Evolutionary conservation across 1,140 invertebrate species (phyloP).

Genomic region (Scaptomyza graminum): DNA sequence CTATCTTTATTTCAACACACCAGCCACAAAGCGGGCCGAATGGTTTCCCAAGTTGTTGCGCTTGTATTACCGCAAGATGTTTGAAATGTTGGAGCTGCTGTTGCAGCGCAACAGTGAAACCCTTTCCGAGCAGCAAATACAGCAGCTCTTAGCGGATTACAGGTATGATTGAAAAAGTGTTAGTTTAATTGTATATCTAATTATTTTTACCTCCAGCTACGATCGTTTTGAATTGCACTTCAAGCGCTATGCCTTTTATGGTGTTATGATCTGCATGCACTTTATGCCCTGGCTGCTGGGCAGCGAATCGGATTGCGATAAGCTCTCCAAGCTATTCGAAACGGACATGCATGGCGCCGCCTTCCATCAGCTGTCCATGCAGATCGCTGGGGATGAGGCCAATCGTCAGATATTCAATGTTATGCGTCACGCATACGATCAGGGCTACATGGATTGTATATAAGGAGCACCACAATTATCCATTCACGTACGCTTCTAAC

Average conservation of each 20-base stretch:
- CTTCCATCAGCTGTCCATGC: conserved; percentile 59
- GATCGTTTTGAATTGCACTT: conserved; percentile 70
- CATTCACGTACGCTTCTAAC: background rate
- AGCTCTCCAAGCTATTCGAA: conserved; percentile 67
- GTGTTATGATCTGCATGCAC: conserved; percentile 71
- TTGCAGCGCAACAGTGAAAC: conserved; percentile 52
- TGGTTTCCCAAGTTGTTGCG: conserved; percentile 39
- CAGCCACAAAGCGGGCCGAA: conserved; percentile 22
- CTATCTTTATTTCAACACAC: conserved; percentile 78
- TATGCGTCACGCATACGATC: conserved; percentile 62
- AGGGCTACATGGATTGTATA: conserved; percentile 77
- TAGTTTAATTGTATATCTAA: background rate
- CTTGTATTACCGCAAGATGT: conserved; percentile 53
- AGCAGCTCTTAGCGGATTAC: conserved; percentile 49
- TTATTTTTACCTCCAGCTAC: conserved; percentile 33
- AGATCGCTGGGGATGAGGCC: conserved; percentile 68
- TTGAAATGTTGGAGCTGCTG: conserved; percentile 60
- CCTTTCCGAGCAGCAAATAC: conserved; percentile 41
- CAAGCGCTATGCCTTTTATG: conserved; percentile 74
- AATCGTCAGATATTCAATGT: conserved; percentile 63
- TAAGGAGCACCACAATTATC: background rate
- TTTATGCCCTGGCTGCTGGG: conserved; percentile 76
- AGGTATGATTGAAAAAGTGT: conserved; percentile 41
- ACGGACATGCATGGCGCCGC: conserved; percentile 65
- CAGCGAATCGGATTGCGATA: conserved; percentile 56